Conservation (phyloP, 2,797 vertebrate species). For the Jordanella pulchra region DNA sequence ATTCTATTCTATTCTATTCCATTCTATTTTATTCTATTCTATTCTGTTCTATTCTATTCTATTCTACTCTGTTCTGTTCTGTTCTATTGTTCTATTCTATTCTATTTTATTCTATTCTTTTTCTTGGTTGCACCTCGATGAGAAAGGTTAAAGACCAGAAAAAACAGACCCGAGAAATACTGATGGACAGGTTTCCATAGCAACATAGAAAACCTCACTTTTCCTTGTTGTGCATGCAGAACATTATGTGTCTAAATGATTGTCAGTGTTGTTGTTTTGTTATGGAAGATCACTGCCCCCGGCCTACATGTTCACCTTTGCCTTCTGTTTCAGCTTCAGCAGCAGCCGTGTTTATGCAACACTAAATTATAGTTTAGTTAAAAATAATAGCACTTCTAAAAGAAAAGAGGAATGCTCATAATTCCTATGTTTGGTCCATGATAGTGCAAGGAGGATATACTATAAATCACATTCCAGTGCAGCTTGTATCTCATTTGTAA, state of each 20-base stretch:
- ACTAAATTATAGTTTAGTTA: neutral
- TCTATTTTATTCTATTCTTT: no score
- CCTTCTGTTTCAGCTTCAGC: neutral
- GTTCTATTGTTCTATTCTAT: no score
- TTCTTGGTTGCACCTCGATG: no score
- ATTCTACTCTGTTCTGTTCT: no score
- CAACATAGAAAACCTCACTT: neutral
- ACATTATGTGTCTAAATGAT: neutral
- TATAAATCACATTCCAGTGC: neutral
- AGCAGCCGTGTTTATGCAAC: neutral
- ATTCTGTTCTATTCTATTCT: no score
- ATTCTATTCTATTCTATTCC: no score
- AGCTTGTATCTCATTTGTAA: neutral
- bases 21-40: no score
- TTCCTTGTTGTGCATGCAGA: neutral
- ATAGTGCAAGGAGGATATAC: neutral
- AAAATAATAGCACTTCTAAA: neutral
- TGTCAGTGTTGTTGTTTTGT: conserved; percentile 6
- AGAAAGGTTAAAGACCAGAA: no score
- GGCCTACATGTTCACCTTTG: neutral
- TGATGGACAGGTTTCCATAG: neutral
- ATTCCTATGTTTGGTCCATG: neutral
- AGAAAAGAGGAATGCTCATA: neutral
- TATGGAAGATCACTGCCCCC: neutral
- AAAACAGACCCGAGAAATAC: neutral